These are phyloP conservation scores for Phlogophora meticulosa DNA, from an alignment of 2,888 invertebrate genomes.

Conservation along the genomic window DNA sequence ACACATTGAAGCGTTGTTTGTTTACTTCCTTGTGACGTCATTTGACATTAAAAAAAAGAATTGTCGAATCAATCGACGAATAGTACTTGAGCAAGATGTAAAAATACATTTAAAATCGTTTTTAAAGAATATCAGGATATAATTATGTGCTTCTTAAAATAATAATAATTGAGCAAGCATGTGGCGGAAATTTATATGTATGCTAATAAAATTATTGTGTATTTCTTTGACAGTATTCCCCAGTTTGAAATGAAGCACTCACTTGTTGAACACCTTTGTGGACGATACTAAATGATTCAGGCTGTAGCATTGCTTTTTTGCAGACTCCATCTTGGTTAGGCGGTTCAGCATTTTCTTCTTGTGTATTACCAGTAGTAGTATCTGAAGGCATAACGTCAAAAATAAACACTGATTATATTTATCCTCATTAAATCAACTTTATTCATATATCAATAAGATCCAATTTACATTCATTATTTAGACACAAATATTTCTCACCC, in stretches of 20 bases:
- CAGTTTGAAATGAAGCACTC: slow-evolving; percentile 64
- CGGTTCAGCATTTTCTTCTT: slow-evolving; percentile 84
- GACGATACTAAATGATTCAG: slow-evolving; percentile 84
- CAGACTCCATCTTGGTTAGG: slow-evolving; percentile 79
- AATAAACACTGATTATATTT: not conserved
- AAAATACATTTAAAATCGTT: no score
- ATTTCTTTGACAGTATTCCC: not conserved
- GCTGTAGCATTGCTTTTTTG: slow-evolving; percentile 86
- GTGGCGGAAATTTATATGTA: not conserved
- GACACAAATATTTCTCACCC: slow-evolving; percentile 77
- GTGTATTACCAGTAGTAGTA: slow-evolving; percentile 82
- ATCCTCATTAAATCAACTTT: not conserved
- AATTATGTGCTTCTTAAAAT: no score
- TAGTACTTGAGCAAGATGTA: no score
- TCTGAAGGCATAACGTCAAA: slow-evolving; percentile 69
- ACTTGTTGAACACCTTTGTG: slow-evolving; percentile 84
- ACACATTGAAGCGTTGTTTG: no score
- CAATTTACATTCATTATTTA: not conserved
- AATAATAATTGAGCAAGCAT: not conserved
- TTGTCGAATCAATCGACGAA: no score
- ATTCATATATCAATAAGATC: rapidly evolving
- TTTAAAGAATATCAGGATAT: no score
- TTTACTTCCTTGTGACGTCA: no score
- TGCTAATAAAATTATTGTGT: not conserved
- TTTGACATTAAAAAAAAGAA: no score